These are phyloP conservation scores for Myripristis murdjan DNA, from an alignment of 2,797 vertebrate genomes.

Conservation along the genomic window DNA sequence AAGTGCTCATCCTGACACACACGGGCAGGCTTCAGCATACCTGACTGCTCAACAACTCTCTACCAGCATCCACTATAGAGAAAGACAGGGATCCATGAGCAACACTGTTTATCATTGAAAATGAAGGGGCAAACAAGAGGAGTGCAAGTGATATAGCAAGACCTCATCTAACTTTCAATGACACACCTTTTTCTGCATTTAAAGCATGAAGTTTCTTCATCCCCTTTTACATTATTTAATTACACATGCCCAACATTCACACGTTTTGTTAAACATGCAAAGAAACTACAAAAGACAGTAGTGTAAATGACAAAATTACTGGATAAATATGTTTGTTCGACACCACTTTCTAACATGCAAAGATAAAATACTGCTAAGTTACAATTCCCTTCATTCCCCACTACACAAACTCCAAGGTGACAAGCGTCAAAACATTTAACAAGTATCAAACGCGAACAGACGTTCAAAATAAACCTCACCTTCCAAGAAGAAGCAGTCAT, in stretches of 20 bases:
- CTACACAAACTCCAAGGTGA: background rate
- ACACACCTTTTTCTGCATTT: too few species aligned
- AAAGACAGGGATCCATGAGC: background rate
- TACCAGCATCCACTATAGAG: constrained; percentile 72
- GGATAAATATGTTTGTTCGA: background rate
- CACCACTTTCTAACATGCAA: background rate
- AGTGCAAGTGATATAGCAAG: background rate
- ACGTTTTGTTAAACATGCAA: constrained; percentile 28
- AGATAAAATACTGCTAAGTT: background rate
- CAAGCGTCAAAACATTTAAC: background rate
- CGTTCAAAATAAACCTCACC: constrained; percentile 55
- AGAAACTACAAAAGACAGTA: background rate
- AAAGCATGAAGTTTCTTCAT: too few species aligned
- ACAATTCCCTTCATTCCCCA: background rate
- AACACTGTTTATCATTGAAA: too few species aligned
- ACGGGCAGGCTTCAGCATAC: constrained; percentile 85
- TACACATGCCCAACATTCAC: background rate
- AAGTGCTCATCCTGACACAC: constrained; percentile 90
- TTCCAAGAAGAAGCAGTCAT: constrained; percentile 27
- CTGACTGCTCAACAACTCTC: constrained; percentile 62
- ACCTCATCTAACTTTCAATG: too few species aligned
- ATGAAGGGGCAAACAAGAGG: background rate
- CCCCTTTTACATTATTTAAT: background rate
- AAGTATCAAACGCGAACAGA: constrained; percentile 4
- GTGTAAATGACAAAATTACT: too few species aligned